phyloP scores from a whole-genome alignment of 1,140 invertebrate species.

The Drosophila bipectinata region DNA sequence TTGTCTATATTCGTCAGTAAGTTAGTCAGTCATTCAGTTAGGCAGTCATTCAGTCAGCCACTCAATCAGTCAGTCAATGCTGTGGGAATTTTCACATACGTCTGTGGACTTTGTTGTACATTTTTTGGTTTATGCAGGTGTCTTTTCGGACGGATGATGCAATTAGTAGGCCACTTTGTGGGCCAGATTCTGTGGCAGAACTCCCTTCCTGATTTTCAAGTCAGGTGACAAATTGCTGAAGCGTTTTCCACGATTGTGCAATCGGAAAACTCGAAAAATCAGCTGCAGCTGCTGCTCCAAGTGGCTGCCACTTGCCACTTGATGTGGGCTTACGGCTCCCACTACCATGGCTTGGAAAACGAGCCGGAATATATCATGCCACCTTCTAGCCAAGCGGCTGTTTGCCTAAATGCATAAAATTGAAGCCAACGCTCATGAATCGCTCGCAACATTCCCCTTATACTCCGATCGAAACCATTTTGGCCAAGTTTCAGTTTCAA shows the following conservation, averaged over 20 bases:
- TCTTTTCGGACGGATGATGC: conserved; percentile 10
- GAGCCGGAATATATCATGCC: background rate
- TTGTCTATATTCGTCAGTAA: conserved; percentile 18
- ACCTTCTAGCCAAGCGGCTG: background rate
- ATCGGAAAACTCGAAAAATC: conserved; percentile 2
- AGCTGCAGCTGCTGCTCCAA: conserved; percentile 14
- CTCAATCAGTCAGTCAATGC: conserved; percentile 42
- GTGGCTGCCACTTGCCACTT: conserved; percentile 7
- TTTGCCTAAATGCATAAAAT: conserved; percentile 5
- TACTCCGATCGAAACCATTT: background rate
- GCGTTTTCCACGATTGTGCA: conserved; percentile 4
- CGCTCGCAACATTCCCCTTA: background rate
- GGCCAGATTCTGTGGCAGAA: background rate
- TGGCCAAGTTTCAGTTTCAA: background rate
- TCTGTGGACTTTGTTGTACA: background rate
- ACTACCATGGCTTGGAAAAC: too few species aligned
- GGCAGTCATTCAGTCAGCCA: conserved; percentile 25
- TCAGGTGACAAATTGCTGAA: background rate
- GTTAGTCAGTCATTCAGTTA: conserved; percentile 1
- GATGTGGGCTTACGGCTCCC: conserved; percentile 1
- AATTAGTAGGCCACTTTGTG: background rate
- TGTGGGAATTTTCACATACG: conserved; percentile 60
- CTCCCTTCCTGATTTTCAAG: background rate
- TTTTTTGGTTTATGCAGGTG: conserved; percentile 14
- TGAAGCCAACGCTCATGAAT: background rate